These are phyloP conservation scores for Didymodactylos carnosus DNA, from an alignment of 2,888 invertebrate species.

Conservation along the genomic window DNA sequence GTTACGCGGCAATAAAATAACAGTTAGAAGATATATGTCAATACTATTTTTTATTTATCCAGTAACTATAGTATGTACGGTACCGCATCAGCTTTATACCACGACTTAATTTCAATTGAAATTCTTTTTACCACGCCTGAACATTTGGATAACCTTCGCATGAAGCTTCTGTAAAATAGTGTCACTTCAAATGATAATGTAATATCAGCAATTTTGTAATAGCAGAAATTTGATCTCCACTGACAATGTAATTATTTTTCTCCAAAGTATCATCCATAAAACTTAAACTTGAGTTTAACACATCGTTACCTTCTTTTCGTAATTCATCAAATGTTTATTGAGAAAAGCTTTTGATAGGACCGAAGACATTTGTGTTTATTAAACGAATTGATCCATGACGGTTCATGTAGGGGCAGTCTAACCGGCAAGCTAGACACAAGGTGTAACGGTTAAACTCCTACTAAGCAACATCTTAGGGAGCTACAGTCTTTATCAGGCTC, in stretches of 20 bases:
- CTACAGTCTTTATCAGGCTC: too few relatives aligned
- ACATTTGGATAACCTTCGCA: neutral
- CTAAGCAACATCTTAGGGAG: too few relatives aligned
- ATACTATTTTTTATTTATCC: too few relatives aligned
- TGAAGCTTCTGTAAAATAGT: neutral
- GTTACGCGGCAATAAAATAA: too few relatives aligned
- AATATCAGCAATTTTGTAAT: neutral
- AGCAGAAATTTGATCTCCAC: neutral
- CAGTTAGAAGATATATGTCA: too few relatives aligned
- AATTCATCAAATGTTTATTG: neutral
- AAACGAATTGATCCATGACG: conserved; percentile 24
- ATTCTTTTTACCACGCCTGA: neutral
- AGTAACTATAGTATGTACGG: too few relatives aligned
- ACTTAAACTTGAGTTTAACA: neutral
- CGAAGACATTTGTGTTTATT: neutral
- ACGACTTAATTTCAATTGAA: neutral
- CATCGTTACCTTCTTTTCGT: neutral
- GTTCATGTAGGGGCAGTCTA: conserved; percentile 57
- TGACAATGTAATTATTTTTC: neutral
- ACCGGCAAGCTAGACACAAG: conserved; percentile 52
- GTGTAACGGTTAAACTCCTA: too few relatives aligned
- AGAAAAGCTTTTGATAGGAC: neutral
- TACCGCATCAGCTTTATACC: neutral
- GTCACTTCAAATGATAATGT: neutral
- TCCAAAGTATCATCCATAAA: neutral